phyloP scores from a whole-genome alignment of 2,113 vertebrate genomes.

The Colistium nudipinnis region DNA sequence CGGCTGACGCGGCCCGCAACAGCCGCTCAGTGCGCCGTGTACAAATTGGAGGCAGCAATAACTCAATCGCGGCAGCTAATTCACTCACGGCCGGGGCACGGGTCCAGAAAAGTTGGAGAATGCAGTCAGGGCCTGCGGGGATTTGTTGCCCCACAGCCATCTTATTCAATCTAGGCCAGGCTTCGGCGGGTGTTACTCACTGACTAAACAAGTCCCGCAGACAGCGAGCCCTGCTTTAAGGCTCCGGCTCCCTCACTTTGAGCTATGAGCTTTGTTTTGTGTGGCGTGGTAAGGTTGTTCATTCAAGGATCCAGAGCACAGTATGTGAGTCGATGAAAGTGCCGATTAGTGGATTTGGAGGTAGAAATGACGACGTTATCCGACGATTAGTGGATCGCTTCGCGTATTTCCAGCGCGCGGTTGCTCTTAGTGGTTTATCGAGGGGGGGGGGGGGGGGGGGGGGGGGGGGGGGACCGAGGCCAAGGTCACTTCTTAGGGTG shows the following conservation, averaged over 20 bases:
- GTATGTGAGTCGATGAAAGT: too few relatives aligned
- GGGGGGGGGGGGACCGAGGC: too few relatives aligned
- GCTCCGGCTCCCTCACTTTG: constrained; percentile 63
- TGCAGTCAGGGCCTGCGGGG: constrained; percentile 78
- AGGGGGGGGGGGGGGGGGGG: too few relatives aligned
- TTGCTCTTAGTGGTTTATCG: too few relatives aligned
- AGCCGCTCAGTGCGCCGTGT: constrained; percentile 78
- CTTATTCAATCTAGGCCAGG: constrained; percentile 79
- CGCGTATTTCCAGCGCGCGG: too few relatives aligned
- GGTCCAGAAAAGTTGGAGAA: constrained; percentile 83
- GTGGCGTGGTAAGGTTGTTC: constrained; percentile 40
- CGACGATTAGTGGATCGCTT: too few relatives aligned
- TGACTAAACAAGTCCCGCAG: constrained; percentile 73
- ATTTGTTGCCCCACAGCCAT: constrained; percentile 82
- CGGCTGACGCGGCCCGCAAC: constrained; percentile 70
- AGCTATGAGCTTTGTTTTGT: constrained; percentile 58
- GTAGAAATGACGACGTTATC: too few relatives aligned
- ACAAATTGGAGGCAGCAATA: constrained; percentile 84
- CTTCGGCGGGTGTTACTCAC: constrained; percentile 78
- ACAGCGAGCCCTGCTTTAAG: constrained; percentile 75
- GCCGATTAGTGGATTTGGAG: too few relatives aligned
- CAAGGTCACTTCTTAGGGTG: too few relatives aligned
- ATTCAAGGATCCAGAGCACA: constrained; percentile 39
- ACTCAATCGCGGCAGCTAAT: constrained; percentile 84
- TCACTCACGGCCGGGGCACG: constrained; percentile 77